These are phyloP conservation scores for Triplophysa tibetana DNA, from an alignment of 2,113 vertebrate genomes.

Conservation along the genomic window DNA sequence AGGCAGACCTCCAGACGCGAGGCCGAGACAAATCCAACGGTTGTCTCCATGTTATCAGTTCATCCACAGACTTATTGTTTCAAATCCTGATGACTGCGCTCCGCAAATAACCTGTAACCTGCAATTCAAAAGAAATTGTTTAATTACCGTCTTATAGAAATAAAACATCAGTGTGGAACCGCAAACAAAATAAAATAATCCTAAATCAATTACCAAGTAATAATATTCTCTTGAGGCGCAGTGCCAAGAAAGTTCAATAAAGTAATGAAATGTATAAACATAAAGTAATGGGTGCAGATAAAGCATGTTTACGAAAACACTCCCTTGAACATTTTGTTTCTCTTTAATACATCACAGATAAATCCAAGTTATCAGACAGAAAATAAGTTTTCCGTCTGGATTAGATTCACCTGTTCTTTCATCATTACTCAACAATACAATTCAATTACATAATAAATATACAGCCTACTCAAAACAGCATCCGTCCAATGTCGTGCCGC, in stretches of 20 bases:
- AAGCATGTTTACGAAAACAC: constrained; percentile 28
- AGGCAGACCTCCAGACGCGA: constrained; percentile 55
- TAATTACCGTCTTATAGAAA: constrained; percentile 33
- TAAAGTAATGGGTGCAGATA: constrained; percentile 13
- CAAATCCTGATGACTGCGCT: constrained; percentile 14
- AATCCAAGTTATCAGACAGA: constrained; percentile 35
- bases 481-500: too few relatives aligned
- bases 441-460: too few relatives aligned
- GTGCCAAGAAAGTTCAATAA: constrained; percentile 28
- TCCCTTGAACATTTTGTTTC: constrained; percentile 22
- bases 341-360: constrained; percentile 35
- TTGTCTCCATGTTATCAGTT: constrained; percentile 40
- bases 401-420: not conserved
- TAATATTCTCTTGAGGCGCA: constrained; percentile 12
- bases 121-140: constrained; percentile 42
- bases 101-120: constrained; percentile 9
- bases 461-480: too few relatives aligned
- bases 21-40: constrained; percentile 48
- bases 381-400: constrained; percentile 13
- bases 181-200: constrained; percentile 14
- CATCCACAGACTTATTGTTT: constrained; percentile 40
- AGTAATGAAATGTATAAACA: constrained; percentile 14
- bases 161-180: constrained; percentile 39
- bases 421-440: not conserved
- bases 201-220: not conserved